Base-by-base conservation (phyloP, 2,797 vertebrate species). In the Amniataba percoides region DNA sequence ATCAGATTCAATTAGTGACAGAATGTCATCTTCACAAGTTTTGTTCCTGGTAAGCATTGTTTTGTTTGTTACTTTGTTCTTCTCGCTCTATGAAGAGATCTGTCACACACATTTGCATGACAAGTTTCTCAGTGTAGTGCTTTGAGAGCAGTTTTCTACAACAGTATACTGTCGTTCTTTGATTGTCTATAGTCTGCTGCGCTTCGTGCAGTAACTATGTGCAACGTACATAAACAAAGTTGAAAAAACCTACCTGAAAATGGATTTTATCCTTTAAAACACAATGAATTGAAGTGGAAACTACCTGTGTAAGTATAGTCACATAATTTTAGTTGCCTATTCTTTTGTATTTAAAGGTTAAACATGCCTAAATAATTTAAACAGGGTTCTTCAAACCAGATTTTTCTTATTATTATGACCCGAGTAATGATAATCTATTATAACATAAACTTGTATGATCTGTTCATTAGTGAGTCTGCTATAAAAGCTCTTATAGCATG, bases 1-100 rank as follows among this genome's bases (percentile, higher is more conserved):
- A 89, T 91, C 87, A 86, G 82, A 89, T 90, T 92, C 89, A 92
- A 93, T 93, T 94, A 93, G 93, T 77, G 85, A 87, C 88, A 85
- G 91, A 89, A 88, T 85, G 85, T 92, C 85, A 77, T 84, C 93
- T 78, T 87, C 90, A 81, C 77, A 92, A 94, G 90, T 93, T 92
- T 85, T 91, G 88, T 92, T 85, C 89, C 84, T 78, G 78, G 81
- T 92, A 90, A 94, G 92, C 88, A 92, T 90, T 93, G 89, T 90
- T 89, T 82, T 90, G 87, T 87, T 87, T 93, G 78, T 92, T 85
- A 87, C 87, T 91, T 90, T 92, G 89, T 94, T 93, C 74, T 83
- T 72, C 66, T 76, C 57, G 75, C 77, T 87, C 81, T 90, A 78
- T 87, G 85, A 92, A 90, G 84, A 91, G 91, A 94, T 94, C 91